phyloP scores from a whole-genome alignment of 2,888 invertebrate genomes.

The Carabus problematicus region DNA sequence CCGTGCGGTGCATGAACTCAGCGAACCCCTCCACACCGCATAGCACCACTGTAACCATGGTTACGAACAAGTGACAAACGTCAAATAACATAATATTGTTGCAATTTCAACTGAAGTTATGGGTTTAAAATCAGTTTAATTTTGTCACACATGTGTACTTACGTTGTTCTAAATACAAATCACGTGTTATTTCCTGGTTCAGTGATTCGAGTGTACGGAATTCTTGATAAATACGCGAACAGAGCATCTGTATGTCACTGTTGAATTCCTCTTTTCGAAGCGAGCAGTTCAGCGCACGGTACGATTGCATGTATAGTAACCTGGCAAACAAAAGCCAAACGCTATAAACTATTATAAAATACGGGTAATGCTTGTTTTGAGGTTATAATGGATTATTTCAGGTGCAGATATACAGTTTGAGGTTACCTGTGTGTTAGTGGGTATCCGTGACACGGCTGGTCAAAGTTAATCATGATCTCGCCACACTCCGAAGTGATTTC shows the following conservation, averaged over 20 bases:
- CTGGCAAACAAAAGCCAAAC: too few species aligned
- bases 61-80: background rate
- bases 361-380: too few species aligned
- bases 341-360: too few species aligned
- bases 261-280: too few species aligned
- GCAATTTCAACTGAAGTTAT: too few species aligned
- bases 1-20: slow-evolving; percentile 57
- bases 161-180: slow-evolving; percentile 54
- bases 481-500: slow-evolving; percentile 45
- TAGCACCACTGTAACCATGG: slow-evolving; percentile 55
- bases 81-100: background rate
- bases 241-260: too few species aligned
- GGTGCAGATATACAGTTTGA: too few species aligned
- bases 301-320: too few species aligned
- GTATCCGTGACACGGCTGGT: slow-evolving; percentile 52
- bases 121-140: background rate
- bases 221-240: too few species aligned
- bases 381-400: too few species aligned
- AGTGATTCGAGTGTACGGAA: too few species aligned
- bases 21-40: slow-evolving; percentile 61
- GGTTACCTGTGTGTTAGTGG: slow-evolving; percentile 55
- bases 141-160: slow-evolving; percentile 17
- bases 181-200: slow-evolving; percentile 44
- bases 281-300: too few species aligned
- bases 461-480: slow-evolving; percentile 43